Conservation (phyloP, 2,113 vertebrate genomes). For the Aspiorhynchus laticeps region DNA sequence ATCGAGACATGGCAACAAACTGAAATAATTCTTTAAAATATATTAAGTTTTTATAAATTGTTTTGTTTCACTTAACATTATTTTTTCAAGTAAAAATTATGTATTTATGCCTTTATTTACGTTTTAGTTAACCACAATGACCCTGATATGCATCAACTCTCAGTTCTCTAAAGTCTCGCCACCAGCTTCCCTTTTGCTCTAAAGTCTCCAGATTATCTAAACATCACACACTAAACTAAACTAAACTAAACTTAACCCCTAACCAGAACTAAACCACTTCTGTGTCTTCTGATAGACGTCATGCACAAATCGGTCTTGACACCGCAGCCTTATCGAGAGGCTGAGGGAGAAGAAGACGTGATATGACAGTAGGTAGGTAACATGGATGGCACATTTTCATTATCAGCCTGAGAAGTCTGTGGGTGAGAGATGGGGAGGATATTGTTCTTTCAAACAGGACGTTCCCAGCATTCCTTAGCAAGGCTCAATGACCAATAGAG, state of each 20-base stretch:
- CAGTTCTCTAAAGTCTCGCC: background rate
- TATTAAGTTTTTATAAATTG: no score
- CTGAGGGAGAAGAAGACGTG: background rate
- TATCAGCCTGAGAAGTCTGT: background rate
- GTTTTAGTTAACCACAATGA: background rate
- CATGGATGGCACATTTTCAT: conserved; percentile 15
- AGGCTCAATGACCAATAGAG: conserved; percentile 16
- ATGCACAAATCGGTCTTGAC: no score
- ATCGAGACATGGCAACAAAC: no score
- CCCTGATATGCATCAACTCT: background rate
- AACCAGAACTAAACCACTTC: background rate
- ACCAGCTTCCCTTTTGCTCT: background rate
- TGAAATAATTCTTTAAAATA: no score
- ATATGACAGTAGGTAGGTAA: conserved; percentile 16
- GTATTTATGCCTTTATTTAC: background rate
- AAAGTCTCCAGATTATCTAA: background rate
- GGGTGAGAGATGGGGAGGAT: conserved; percentile 33
- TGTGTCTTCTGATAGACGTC: background rate
- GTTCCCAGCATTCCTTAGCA: conserved; percentile 48
- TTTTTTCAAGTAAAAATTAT: background rate
- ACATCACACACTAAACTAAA: background rate
- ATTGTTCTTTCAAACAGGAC: conserved; percentile 41
- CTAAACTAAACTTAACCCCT: background rate
- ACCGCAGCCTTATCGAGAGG: background rate
- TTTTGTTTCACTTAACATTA: no score